phyloP scores from a whole-genome alignment of 2,888 invertebrate species.

The Rhopalosiphum nymphaeae region DNA sequence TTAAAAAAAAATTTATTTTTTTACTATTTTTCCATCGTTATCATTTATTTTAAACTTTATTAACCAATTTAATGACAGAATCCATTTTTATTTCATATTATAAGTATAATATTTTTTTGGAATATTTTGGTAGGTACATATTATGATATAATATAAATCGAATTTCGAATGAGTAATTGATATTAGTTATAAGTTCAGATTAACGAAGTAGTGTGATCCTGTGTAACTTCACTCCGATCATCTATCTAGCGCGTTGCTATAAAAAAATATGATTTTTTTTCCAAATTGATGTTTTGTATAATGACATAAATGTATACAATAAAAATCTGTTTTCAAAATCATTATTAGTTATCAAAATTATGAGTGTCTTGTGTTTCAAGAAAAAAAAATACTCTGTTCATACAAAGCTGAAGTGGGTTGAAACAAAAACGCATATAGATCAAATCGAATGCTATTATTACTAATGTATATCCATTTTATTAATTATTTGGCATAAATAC shows the following conservation, averaged over 20 bases:
- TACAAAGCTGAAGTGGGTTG: background rate
- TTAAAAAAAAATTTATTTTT: background rate
- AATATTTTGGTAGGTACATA: background rate
- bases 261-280: background rate
- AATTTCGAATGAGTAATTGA: background rate
- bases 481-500: background rate
- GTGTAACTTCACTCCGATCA: background rate
- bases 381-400: background rate
- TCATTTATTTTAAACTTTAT: background rate
- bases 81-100: background rate
- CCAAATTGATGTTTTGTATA: background rate
- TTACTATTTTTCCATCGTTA: background rate
- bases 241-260: background rate
- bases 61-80: background rate
- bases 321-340: background rate
- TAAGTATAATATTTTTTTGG: background rate
- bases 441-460: background rate
- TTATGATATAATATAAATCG: background rate
- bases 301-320: background rate
- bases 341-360: background rate
- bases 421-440: background rate
- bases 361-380: background rate
- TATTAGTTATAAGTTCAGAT: background rate
- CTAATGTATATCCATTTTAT: background rate
- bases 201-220: background rate